Conservation (phyloP, 2,113 vertebrate genomes). For the Calyptomena viridis region DNA sequence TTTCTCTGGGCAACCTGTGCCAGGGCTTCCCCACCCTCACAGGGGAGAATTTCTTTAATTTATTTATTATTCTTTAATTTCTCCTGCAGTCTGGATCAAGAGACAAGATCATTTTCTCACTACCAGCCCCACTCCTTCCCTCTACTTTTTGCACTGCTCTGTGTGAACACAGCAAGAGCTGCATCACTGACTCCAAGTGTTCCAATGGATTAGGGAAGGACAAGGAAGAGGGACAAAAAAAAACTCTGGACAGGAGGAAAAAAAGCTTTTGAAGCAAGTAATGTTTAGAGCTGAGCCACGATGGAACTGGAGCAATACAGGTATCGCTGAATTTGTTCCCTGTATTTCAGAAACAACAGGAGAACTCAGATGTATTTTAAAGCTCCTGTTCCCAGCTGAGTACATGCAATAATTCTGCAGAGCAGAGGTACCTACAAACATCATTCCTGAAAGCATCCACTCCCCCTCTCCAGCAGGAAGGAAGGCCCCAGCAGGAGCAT, state of each 20-base stretch:
- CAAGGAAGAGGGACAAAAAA: not conserved
- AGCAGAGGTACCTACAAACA: not conserved
- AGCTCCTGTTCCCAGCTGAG: not conserved
- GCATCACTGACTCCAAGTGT: not conserved
- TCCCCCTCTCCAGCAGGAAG: not conserved
- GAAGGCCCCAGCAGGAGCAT: constrained; percentile 15
- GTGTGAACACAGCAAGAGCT: not conserved
- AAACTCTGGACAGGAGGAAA: not conserved
- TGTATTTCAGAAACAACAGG: not conserved
- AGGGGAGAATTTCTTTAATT: not conserved
- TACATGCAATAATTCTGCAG: not conserved
- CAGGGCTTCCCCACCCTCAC: fast-evolving
- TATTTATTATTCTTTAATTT: not conserved
- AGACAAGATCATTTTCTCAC: not conserved
- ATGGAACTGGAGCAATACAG: not conserved
- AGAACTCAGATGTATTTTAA: not conserved
- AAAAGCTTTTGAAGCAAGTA: not conserved
- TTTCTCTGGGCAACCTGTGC: not conserved
- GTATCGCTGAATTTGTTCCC: not conserved
- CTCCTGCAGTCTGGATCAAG: not conserved
- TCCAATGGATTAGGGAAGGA: not conserved
- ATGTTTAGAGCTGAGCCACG: not conserved
- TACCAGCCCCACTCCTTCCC: not conserved
- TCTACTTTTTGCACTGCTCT: not conserved
- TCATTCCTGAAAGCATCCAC: not conserved